phyloP scores from a whole-genome alignment of 1,140 invertebrate species.

The Leptoteleia sp. region DNA sequence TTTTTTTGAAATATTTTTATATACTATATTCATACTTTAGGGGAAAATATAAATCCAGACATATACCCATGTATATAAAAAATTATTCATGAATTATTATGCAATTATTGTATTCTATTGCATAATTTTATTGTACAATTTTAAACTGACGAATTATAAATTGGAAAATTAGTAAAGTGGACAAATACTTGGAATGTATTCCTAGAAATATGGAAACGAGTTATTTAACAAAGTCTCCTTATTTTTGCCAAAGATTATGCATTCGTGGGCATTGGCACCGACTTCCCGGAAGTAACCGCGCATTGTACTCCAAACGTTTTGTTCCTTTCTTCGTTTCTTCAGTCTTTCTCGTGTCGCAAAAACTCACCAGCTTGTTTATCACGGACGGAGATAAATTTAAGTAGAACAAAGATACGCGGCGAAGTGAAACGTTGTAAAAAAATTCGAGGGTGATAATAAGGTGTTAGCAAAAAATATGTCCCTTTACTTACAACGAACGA shows the following conservation, averaged over 20 bases:
- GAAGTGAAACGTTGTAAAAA: constrained; percentile 32
- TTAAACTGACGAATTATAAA: too few relatives aligned
- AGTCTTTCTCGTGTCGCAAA: constrained; percentile 32
- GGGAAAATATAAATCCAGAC: too few relatives aligned
- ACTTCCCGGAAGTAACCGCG: constrained; percentile 71
- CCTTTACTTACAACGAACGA: constrained; percentile 4
- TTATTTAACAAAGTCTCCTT: constrained; percentile 67
- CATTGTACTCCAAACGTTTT: constrained; percentile 70
- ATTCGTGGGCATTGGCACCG: constrained; percentile 65
- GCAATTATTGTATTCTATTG: too few relatives aligned
- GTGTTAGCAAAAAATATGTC: constrained; percentile 33
- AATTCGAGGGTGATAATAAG: constrained; percentile 27
- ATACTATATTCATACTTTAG: too few relatives aligned
- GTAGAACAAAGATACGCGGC: constrained; percentile 38
- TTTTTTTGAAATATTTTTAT: too few relatives aligned
- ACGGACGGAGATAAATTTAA: constrained; percentile 34
- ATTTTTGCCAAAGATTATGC: constrained; percentile 70
- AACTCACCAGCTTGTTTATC: constrained; percentile 36
- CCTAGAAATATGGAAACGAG: constrained; percentile 67
- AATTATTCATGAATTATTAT: too few relatives aligned
- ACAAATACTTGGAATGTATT: constrained; percentile 68
- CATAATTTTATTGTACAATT: too few relatives aligned
- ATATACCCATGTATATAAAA: too few relatives aligned
- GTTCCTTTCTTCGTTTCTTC: constrained; percentile 34
- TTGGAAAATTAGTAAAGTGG: neutral